Percentiles rank a stretch among this genome's conserved stretches.
Evolutionary conservation across 2,797 vertebrate genomes (phyloP).

Genomic region (Semotilus atromaculatus): DNA sequence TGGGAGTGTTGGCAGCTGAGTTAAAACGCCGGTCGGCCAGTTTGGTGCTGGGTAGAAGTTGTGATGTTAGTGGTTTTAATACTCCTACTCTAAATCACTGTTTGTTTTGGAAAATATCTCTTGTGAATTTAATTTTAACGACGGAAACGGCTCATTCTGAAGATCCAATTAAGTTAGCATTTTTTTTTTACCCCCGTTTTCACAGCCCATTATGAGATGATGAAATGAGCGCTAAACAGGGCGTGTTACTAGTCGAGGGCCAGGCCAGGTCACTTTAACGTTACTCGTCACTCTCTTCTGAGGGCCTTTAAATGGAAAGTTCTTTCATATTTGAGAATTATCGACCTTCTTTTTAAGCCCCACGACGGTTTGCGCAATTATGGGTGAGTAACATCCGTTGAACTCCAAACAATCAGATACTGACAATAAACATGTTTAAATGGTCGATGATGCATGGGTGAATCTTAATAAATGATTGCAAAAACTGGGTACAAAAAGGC

Average conservation of each 20-base stretch:
- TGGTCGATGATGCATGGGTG: no score
- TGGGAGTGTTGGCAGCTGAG: background rate
- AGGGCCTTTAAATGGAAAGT: background rate
- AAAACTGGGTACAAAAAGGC: background rate
- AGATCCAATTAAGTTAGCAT: background rate
- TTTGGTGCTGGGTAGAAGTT: background rate
- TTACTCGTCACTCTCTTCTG: no score
- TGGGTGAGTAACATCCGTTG: background rate
- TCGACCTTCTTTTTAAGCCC: background rate
- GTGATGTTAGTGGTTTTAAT: background rate
- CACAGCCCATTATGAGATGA: background rate
- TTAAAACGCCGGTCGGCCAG: slow-evolving; percentile 33
- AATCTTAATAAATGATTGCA: background rate
- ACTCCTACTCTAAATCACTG: background rate
- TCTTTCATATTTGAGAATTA: background rate
- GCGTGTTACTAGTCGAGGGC: background rate
- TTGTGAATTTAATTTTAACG: background rate
- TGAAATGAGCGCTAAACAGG: slow-evolving; percentile 13
- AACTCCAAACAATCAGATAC: background rate
- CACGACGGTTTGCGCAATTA: background rate
- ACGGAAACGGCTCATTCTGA: background rate
- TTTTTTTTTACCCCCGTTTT: background rate
- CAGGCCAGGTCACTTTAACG: background rate
- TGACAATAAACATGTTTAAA: background rate
- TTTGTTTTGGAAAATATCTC: background rate